phyloP scores from a whole-genome alignment of 2,113 vertebrate genomes.

The Lynx canadensis region DNA sequence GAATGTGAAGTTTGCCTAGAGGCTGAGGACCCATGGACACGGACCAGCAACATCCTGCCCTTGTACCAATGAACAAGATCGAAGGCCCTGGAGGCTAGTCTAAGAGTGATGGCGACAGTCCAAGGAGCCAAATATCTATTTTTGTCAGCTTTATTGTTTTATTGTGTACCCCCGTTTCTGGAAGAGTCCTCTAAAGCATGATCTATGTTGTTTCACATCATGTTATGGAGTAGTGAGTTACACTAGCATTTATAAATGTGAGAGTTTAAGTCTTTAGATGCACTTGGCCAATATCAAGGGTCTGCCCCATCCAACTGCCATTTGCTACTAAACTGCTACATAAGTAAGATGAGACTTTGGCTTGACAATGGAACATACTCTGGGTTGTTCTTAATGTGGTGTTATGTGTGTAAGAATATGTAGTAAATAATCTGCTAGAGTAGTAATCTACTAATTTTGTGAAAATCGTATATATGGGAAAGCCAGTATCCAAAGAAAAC shows the following conservation, averaged over 20 bases:
- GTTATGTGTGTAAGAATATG: background rate
- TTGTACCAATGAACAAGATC: background rate
- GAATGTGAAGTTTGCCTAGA: background rate
- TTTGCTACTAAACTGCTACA: background rate
- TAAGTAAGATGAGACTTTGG: background rate
- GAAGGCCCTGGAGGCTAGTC: background rate
- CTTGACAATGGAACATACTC: background rate
- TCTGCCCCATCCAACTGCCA: background rate
- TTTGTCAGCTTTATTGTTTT: background rate
- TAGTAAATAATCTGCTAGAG: background rate
- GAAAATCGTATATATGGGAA: background rate
- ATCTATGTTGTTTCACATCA: background rate
- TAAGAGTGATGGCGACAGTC: background rate
- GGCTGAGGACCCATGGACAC: background rate
- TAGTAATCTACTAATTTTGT: background rate
- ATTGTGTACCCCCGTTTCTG: background rate
- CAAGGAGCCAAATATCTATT: background rate
- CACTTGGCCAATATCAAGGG: background rate
- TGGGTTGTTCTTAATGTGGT: background rate
- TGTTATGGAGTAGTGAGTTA: background rate
- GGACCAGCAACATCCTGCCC: background rate
- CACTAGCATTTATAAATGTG: background rate
- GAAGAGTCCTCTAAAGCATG: background rate
- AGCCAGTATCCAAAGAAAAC: background rate
- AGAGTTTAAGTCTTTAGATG: background rate